phyloP scores from a whole-genome alignment of 2,888 invertebrate genomes.

The Conops quadrifasciatus region DNA sequence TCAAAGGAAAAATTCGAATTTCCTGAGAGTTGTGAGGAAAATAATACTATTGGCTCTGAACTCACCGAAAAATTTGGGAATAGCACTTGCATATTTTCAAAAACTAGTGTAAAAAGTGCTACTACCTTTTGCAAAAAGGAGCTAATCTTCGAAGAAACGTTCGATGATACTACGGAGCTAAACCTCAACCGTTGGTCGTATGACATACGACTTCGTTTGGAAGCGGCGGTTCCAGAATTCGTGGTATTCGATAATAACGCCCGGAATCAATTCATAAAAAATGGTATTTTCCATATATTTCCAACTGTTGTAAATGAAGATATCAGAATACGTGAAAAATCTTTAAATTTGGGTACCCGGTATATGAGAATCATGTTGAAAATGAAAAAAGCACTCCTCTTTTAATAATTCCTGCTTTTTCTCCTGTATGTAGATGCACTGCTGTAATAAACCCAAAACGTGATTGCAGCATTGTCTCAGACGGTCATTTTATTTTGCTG shows the following conservation, averaged over 20 bases:
- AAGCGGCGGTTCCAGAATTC: constrained; percentile 65
- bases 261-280: constrained; percentile 52
- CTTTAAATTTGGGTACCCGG: constrained; percentile 51
- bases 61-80: not conserved
- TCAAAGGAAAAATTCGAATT: not conserved
- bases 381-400: not conserved
- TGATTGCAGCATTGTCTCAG: constrained; percentile 8
- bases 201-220: constrained; percentile 69
- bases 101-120: not conserved
- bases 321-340: constrained; percentile 42
- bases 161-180: constrained; percentile 61
- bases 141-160: constrained; percentile 72
- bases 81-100: not conserved
- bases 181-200: constrained; percentile 68
- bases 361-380: constrained; percentile 42
- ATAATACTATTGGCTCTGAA: not conserved
- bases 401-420: constrained; percentile 31
- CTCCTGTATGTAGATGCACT: constrained; percentile 49
- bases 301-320: constrained; percentile 51
- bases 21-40: not conserved
- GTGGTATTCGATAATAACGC: constrained; percentile 60
- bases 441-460: constrained; percentile 41
- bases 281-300: constrained; percentile 55
- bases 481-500: constrained; percentile 53
- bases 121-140: constrained; percentile 55